phyloP scores from a whole-genome alignment of 2,113 vertebrate genomes.

The Vidua macroura region DNA sequence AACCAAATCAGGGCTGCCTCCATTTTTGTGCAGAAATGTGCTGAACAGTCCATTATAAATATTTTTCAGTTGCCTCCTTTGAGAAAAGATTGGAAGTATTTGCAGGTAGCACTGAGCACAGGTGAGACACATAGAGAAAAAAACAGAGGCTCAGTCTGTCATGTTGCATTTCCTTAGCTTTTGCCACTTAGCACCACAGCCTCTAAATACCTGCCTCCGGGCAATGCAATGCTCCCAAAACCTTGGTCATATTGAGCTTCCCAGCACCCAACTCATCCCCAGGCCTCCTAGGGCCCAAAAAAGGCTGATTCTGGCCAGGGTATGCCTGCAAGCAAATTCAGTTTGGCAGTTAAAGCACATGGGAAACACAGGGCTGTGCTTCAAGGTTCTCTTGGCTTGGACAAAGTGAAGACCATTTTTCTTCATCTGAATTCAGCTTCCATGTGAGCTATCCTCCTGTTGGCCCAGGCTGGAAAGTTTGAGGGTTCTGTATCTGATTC shows the following conservation, averaged over 20 bases:
- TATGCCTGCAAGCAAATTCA: background rate
- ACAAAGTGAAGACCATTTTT: background rate
- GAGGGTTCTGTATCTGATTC: background rate
- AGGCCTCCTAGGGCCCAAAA: background rate
- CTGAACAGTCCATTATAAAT: background rate
- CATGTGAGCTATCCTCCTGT: background rate
- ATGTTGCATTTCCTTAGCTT: background rate
- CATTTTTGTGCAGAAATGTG: background rate
- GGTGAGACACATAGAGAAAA: background rate
- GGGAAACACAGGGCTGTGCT: rapidly evolving
- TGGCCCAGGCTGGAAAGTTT: background rate
- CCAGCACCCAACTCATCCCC: background rate
- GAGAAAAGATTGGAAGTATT: background rate
- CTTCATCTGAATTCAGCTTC: background rate
- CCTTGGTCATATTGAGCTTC: background rate
- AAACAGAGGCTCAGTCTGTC: background rate
- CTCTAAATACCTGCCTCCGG: background rate
- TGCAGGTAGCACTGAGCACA: background rate
- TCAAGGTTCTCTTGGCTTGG: background rate
- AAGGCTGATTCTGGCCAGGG: background rate
- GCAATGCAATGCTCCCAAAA: background rate
- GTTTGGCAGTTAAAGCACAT: background rate
- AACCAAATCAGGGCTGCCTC: background rate
- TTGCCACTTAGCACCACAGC: background rate
- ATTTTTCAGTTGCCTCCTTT: background rate